phyloP scores from a whole-genome alignment of 2,797 vertebrate genomes.

The Pipistrellus kuhlii region DNA sequence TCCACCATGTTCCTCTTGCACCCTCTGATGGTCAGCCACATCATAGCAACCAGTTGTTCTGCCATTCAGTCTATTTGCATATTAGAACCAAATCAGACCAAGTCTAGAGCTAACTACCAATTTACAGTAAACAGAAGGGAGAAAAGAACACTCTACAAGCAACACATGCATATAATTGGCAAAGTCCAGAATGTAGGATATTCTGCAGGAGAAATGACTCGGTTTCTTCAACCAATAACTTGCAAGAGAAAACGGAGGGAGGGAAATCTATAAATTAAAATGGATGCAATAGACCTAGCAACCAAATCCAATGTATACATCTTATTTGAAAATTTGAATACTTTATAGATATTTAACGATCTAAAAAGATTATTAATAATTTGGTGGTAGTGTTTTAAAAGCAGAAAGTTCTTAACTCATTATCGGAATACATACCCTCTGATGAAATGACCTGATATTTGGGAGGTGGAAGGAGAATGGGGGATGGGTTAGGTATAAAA shows the following conservation, averaged over 20 bases:
- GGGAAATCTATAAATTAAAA: neutral
- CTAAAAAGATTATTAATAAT: neutral
- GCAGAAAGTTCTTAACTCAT: neutral
- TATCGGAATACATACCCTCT: neutral
- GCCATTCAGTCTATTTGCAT: too few relatives aligned
- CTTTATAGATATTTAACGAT: neutral
- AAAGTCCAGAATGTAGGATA: neutral
- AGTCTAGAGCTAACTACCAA: slow-evolving; percentile 23
- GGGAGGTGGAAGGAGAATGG: neutral
- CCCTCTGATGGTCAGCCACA: too few relatives aligned
- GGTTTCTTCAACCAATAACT: slow-evolving; percentile 31
- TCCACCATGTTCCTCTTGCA: too few relatives aligned
- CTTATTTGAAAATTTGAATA: slow-evolving; percentile 39
- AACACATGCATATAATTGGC: neutral
- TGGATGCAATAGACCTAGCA: neutral
- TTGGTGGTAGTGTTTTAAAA: neutral
- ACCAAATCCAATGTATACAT: neutral
- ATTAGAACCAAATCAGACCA: neutral
- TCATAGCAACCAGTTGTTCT: too few relatives aligned
- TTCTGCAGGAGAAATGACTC: neutral
- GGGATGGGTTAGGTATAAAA: neutral
- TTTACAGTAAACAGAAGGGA: neutral
- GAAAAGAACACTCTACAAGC: neutral
- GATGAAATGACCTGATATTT: neutral
- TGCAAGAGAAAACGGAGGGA: neutral